phyloP scores from a whole-genome alignment of 2,888 invertebrate genomes.

The Osedax fenrisi region DNA sequence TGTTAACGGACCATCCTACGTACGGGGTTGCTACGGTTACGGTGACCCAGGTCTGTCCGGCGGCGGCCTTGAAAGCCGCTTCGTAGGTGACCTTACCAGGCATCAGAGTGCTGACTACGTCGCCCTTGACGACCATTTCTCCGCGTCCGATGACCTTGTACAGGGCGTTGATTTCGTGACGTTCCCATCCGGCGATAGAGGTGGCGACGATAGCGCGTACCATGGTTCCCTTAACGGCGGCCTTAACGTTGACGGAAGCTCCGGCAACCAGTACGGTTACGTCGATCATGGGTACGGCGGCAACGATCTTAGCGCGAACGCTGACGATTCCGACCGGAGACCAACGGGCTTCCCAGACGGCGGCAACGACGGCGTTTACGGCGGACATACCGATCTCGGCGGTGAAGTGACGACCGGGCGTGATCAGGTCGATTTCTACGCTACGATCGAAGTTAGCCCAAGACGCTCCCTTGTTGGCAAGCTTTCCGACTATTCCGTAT shows the following conservation, averaged over 20 bases:
- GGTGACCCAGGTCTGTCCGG: no score
- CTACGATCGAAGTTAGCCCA: neutral
- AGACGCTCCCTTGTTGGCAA: neutral
- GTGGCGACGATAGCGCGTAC: neutral
- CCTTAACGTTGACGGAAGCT: slow-evolving; percentile 27
- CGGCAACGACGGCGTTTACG: slow-evolving; percentile 16
- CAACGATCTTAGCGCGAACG: slow-evolving; percentile 20
- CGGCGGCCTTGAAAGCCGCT: no score
- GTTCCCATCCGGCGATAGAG: neutral
- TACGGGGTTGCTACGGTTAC: no score
- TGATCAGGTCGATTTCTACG: neutral
- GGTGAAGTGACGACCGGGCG: neutral
- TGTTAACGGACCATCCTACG: no score
- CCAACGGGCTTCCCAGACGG: slow-evolving; percentile 28
- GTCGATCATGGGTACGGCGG: slow-evolving; percentile 26
- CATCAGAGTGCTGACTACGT: no score
- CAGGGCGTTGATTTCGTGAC: no score
- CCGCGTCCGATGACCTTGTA: no score
- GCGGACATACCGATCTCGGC: neutral
- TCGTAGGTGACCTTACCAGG: no score
- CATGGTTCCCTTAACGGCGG: slow-evolving; percentile 17
- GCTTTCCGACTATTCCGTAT: neutral
- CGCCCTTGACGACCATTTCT: no score
- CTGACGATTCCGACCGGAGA: slow-evolving; percentile 10
- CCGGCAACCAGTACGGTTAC: slow-evolving; percentile 20